Evolutionary conservation across 2,797 vertebrate species (phyloP), one percentile per base, ranked within the genome.

Genomic region (Otolemur crassicaudatus): DNA sequence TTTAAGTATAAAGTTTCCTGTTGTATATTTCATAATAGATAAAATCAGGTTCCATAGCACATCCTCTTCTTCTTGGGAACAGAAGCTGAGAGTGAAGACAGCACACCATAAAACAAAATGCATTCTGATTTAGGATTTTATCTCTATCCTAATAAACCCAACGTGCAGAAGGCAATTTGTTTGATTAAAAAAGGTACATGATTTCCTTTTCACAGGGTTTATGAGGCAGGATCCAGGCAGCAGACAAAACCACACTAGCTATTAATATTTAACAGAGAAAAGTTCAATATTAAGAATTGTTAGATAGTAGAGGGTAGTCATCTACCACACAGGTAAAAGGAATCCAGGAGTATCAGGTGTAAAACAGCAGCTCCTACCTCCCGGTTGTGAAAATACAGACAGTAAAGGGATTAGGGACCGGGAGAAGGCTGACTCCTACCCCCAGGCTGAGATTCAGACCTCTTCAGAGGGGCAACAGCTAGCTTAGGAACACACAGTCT

Each of bases 1-100:
- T 63, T 90, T 56, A 81, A 89, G 46, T 56, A 75, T 58, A 43
- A 90, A 88, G 34, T 2, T 91, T 94, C 34, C 65, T 73, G 20
- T 63, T 65, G 13, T 93, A 10, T 84, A 82, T 90, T 93, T 93
- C 43, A 79, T 85, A 76, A 85, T 17, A 94, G 89, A 95, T 89
- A 87, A 94, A 60, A 95, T 72, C 43, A 79, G 61, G 31, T 79
- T 96, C 25, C 46, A 75, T 27, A 91, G 84, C 23, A 85, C 53
- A 87, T 49, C 40, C 34, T 96, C 67, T 69, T 94, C 82, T 91
- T 90, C 75, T 85, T 4, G 29, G 40, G 63, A 20, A 79, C 22
- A 61, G 65, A 37, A 84, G 27, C 70, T 96, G 82, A 94, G 43
- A 91, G 86, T 95, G 91, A 87, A 90, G 49, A 84, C 87, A 81